phyloP scores from a whole-genome alignment of 1,140 invertebrate species.

The Heliothis subflexa region DNA sequence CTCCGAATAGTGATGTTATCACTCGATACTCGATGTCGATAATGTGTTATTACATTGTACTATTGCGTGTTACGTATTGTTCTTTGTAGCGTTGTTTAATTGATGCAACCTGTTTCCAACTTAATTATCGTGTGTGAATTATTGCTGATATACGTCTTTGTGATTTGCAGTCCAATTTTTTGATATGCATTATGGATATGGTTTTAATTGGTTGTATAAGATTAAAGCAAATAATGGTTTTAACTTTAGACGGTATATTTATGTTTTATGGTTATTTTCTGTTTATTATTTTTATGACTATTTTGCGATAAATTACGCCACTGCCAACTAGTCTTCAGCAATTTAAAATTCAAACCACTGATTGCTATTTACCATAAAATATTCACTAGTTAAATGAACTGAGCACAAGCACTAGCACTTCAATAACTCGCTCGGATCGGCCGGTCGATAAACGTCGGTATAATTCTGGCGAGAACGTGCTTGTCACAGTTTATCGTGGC shows the following conservation, averaged over 20 bases:
- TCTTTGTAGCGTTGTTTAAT: constrained; percentile 39
- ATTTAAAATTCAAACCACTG: constrained; percentile 38
- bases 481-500: constrained; percentile 74
- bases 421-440: constrained; percentile 42
- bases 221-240: neutral
- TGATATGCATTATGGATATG: neutral
- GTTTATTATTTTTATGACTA: neutral
- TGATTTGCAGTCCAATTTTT: constrained; percentile 14
- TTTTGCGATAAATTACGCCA: constrained; percentile 16
- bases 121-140: constrained; percentile 33
- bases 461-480: constrained; percentile 63
- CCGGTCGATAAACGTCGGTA: constrained; percentile 47
- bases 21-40: constrained; percentile 75
- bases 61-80: constrained; percentile 53
- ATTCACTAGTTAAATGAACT: constrained; percentile 35
- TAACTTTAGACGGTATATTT: neutral
- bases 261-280: neutral
- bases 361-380: constrained; percentile 43
- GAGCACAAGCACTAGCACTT: constrained; percentile 13
- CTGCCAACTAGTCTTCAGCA: constrained; percentile 1
- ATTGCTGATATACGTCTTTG: constrained; percentile 4
- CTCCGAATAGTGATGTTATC: constrained; percentile 72
- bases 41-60: constrained; percentile 61
- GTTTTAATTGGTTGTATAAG: neutral
- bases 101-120: constrained; percentile 28